phyloP scores from a whole-genome alignment of 1,140 invertebrate genomes.

The Phocides pigmalion region DNA sequence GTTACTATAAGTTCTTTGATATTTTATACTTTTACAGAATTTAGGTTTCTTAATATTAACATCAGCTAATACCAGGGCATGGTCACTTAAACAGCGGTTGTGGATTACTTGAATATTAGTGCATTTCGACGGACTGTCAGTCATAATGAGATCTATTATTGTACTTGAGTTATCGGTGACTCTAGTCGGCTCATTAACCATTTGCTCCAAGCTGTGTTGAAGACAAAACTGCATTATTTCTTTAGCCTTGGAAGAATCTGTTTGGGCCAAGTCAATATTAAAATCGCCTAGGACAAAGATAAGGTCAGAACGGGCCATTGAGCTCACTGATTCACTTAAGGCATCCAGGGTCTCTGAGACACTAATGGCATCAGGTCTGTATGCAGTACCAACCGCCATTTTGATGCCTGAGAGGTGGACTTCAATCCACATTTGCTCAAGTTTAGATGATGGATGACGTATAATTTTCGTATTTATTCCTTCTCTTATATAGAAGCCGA shows the following conservation, averaged over 20 bases:
- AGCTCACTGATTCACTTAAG: not conserved
- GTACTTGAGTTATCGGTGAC: constrained; percentile 28
- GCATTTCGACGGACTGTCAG: constrained; percentile 7
- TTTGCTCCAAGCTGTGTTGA: constrained; percentile 25
- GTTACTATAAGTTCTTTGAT: constrained; percentile 5
- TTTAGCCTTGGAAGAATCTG: not conserved
- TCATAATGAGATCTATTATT: constrained; percentile 34
- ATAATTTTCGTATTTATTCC: constrained; percentile 9
- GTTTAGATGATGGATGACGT: constrained; percentile 11
- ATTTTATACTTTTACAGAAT: constrained; percentile 20
- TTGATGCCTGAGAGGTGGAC: constrained; percentile 5
- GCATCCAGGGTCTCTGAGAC: constrained; percentile 24
- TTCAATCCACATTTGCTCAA: constrained; percentile 42
- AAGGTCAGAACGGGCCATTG: constrained; percentile 14
- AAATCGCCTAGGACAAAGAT: constrained; percentile 36
- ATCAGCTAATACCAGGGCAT: constrained; percentile 26
- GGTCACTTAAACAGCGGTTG: constrained; percentile 35
- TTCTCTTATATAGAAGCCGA: constrained; percentile 36
- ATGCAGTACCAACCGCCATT: constrained; percentile 35
- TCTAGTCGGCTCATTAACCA: constrained; percentile 39
- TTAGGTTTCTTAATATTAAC: constrained; percentile 25
- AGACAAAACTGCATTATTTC: constrained; percentile 23
- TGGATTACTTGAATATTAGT: constrained; percentile 24
- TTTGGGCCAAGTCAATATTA: constrained; percentile 31
- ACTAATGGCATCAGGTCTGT: constrained; percentile 33